A percentile compares a stretch with the other conserved stretches of the same genome.
Evolutionary conservation across 2,797 vertebrate species (phyloP).

Genomic region (Poecilia gillii): DNA sequence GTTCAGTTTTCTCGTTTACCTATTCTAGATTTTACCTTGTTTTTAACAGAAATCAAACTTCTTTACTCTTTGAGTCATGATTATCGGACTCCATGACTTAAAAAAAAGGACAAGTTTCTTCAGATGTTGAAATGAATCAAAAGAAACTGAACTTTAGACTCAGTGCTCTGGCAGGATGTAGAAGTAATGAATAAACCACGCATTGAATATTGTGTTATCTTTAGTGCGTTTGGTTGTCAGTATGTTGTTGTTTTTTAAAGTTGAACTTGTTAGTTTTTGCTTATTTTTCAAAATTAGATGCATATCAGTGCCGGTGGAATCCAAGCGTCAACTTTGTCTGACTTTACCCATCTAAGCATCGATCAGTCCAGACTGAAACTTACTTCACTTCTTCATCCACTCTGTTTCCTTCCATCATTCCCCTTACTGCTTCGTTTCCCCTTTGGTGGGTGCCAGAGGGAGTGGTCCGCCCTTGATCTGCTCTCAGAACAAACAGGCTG

Average conservation of each 20-base stretch:
- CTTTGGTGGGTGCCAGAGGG: constrained; percentile 63
- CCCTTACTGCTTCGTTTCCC: not conserved
- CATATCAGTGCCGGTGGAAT: constrained; percentile 28
- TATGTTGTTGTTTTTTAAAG: constrained; percentile 3
- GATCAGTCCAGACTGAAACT: constrained; percentile 29
- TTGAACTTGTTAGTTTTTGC: not conserved
- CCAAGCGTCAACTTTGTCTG: constrained; percentile 16
- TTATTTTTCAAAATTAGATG: not conserved
- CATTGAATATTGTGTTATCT: not conserved
- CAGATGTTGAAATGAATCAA: constrained; percentile 14
- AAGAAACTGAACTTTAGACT: constrained; percentile 15
- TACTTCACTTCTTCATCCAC: constrained; percentile 31
- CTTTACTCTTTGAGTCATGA: not conserved
- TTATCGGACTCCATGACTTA: not conserved
- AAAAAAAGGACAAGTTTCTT: constrained; percentile 4
- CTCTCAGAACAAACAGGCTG: constrained; percentile 81
- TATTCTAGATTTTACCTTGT: not conserved
- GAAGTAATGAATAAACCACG: constrained; percentile 24
- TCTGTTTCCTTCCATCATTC: constrained; percentile 37
- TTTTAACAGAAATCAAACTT: not conserved
- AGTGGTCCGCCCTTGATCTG: constrained; percentile 79
- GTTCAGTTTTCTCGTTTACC: not conserved
- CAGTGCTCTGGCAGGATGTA: not conserved
- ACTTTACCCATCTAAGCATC: constrained; percentile 32
- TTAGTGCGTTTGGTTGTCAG: constrained; percentile 17